Evolutionary conservation across 1,140 invertebrate species (phyloP).

Genomic region (Ceratina calcarata): DNA sequence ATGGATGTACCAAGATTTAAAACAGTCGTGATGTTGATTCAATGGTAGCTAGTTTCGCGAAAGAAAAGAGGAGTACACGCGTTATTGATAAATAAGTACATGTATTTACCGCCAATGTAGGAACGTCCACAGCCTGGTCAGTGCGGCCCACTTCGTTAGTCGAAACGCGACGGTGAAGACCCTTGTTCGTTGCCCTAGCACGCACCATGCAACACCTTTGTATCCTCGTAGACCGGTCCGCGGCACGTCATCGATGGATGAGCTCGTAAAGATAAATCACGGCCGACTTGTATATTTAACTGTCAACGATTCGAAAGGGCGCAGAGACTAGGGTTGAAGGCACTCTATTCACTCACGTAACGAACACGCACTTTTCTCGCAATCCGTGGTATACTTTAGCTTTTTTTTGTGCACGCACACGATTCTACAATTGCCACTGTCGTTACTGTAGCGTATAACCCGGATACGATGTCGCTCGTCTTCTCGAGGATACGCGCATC

Average conservation of each 20-base stretch:
- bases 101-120: constrained; percentile 58
- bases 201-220: constrained; percentile 51
- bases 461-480: neutral
- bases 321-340: constrained; percentile 36
- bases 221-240: constrained; percentile 18
- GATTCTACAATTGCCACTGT: constrained; percentile 51
- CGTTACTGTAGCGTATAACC: constrained; percentile 50
- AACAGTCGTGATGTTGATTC: too few relatives aligned
- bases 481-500: neutral
- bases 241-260: constrained; percentile 30
- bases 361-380: constrained; percentile 41
- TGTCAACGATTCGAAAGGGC: constrained; percentile 32
- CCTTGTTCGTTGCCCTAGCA: constrained; percentile 28
- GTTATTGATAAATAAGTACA: constrained; percentile 20
- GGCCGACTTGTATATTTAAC: neutral
- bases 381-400: neutral
- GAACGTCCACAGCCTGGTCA: constrained; percentile 46
- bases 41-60: neutral
- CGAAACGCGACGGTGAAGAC: constrained; percentile 19
- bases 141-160: constrained; percentile 42
- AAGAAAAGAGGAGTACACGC: neutral
- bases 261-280: constrained; percentile 29
- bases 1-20: too few relatives aligned
- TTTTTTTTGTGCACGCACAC: constrained; percentile 16
- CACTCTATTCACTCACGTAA: constrained; percentile 43